Percentiles rank a stretch among this genome's conserved stretches.
These are phyloP conservation scores for Limnothrissa miodon DNA, from an alignment of 2,113 vertebrate species.

Conservation along the genomic window DNA sequence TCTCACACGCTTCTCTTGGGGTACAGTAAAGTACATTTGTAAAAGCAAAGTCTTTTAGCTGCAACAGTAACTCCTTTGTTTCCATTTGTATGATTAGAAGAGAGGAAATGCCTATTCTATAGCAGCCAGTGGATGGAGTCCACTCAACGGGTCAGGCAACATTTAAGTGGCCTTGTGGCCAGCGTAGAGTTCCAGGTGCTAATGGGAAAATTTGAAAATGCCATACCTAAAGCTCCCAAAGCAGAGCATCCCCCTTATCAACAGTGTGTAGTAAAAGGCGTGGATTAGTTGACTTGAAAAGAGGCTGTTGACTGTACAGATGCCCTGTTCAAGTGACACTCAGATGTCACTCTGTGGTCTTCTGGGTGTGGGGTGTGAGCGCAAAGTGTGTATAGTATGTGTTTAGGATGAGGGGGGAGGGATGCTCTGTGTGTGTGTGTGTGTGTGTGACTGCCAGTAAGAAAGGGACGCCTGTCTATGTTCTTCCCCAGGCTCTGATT, in stretches of 20 bases:
- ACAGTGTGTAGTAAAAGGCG: background rate
- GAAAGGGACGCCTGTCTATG: conserved; percentile 19
- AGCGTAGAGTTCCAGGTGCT: background rate
- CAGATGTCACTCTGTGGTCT: conserved; percentile 43
- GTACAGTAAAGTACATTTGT: background rate
- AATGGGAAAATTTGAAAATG: background rate
- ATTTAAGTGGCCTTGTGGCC: background rate
- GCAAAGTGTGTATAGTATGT: background rate
- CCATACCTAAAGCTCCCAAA: background rate
- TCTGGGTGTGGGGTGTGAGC: conserved; percentile 26
- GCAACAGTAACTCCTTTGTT: background rate
- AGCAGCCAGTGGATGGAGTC: background rate
- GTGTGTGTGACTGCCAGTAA: background rate
- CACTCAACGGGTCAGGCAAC: background rate
- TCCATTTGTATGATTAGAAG: background rate
- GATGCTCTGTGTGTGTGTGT: background rate
- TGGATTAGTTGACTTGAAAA: background rate
- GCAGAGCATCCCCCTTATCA: background rate
- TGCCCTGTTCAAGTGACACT: conserved; percentile 42
- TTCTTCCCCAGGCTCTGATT: conserved; percentile 59
- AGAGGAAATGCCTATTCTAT: background rate
- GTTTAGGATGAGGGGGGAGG: background rate
- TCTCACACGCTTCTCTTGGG: conserved; percentile 25
- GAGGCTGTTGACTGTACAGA: conserved; percentile 1
- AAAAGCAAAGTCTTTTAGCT: background rate